A percentile compares a stretch with the other conserved stretches of the same genome.
phyloP scores from a whole-genome alignment of 2,113 vertebrate genomes.

The Sprattus sprattus region DNA sequence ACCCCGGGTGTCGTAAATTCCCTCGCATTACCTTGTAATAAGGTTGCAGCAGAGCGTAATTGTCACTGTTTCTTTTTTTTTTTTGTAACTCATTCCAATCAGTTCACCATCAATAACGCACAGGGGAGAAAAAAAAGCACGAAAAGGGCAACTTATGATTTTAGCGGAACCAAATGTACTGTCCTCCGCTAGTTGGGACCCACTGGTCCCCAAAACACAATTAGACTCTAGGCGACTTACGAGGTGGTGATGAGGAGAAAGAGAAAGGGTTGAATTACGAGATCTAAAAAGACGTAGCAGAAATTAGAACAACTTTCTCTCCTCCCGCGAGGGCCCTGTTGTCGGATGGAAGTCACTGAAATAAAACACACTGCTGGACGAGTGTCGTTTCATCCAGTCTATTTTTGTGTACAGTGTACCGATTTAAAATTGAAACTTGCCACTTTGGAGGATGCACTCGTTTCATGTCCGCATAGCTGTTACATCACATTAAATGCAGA shows the following conservation, averaged over 20 bases:
- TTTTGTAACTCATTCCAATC: background rate
- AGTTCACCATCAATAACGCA: background rate
- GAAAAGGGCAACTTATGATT: background rate
- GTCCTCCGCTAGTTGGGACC: background rate
- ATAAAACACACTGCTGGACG: background rate
- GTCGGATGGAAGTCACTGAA: background rate
- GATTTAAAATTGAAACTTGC: background rate
- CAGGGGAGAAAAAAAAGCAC: too few relatives aligned
- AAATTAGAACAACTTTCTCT: background rate
- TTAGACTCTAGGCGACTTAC: background rate
- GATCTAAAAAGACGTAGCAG: background rate
- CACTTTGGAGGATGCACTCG: background rate
- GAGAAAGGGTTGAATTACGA: background rate
- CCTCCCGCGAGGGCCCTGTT: background rate
- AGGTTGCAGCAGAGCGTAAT: background rate
- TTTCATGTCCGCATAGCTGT: background rate
- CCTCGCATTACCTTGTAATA: background rate
- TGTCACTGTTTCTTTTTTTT: background rate
- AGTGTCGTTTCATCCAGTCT: background rate
- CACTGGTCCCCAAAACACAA: background rate
- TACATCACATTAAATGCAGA: background rate
- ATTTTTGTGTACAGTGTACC: background rate
- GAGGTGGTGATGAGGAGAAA: background rate
- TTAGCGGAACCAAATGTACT: background rate
- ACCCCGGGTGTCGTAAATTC: background rate